These are phyloP conservation scores for Serripes groenlandicus DNA, from an alignment of 2,888 invertebrate genomes.

Conservation along the genomic window DNA sequence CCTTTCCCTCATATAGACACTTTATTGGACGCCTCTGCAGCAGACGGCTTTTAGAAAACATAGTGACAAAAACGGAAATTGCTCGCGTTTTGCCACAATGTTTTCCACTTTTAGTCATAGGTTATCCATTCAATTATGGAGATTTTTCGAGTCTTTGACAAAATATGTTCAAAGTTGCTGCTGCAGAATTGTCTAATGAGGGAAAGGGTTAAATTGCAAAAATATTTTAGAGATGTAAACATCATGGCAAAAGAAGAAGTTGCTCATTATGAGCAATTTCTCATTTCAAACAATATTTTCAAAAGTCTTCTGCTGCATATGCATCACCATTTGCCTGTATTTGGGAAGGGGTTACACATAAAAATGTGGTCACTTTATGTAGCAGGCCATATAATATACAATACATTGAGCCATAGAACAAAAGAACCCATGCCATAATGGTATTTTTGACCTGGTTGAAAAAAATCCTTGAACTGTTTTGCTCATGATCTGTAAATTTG, in stretches of 20 bases:
- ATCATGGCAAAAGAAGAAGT: not conserved
- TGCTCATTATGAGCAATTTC: not conserved
- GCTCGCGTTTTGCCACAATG: not conserved
- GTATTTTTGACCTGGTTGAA: not conserved
- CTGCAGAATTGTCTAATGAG: not conserved
- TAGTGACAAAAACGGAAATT: not conserved
- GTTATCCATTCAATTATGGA: not conserved
- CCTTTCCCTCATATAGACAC: too few relatives aligned
- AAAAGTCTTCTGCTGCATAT: not conserved
- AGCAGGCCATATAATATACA: too few relatives aligned
- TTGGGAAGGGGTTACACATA: too few relatives aligned
- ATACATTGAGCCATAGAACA: too few relatives aligned
- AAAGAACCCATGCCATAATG: too few relatives aligned
- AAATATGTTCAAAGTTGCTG: not conserved
- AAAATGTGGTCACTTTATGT: too few relatives aligned
- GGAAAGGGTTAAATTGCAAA: not conserved
- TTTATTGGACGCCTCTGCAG: too few relatives aligned
- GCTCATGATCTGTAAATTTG: not conserved
- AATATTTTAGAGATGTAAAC: too few relatives aligned
- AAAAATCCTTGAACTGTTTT: not conserved
- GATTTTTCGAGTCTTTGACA: not conserved
- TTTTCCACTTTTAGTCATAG: not conserved
- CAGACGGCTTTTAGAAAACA: not conserved
- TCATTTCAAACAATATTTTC: not conserved
- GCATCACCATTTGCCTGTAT: too few relatives aligned